phyloP scores from a whole-genome alignment of 2,888 invertebrate species.

The Conistra vaccinii region DNA sequence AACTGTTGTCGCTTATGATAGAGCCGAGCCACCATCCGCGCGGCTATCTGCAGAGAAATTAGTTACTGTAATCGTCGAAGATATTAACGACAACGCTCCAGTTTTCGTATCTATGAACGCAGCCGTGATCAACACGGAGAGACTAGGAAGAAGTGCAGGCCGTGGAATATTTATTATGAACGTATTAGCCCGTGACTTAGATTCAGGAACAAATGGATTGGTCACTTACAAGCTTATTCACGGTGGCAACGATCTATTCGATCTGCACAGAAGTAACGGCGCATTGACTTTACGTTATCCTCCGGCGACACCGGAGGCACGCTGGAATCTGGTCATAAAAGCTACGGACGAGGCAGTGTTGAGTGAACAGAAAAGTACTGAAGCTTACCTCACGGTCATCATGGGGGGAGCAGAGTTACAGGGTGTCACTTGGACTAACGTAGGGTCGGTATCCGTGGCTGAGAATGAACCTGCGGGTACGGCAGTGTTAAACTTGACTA shows the following conservation, averaged over 20 bases:
- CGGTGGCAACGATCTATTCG: slow-evolving; percentile 94
- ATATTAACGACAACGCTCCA: slow-evolving; percentile 98
- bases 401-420: slow-evolving; percentile 91
- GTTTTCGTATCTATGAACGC: slow-evolving; percentile 97
- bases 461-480: slow-evolving; percentile 97
- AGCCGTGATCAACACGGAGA: slow-evolving; percentile 93
- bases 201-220: slow-evolving; percentile 97
- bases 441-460: slow-evolving; percentile 94
- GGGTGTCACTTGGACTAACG: slow-evolving; percentile 92
- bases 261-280: slow-evolving; percentile 95
- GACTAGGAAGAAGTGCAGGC: slow-evolving; percentile 86
- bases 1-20: slow-evolving; percentile 97
- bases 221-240: slow-evolving; percentile 97
- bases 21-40: slow-evolving; percentile 93
- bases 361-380: slow-evolving; percentile 96
- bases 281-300: slow-evolving; percentile 92
- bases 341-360: slow-evolving; percentile 98
- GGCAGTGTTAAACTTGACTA: slow-evolving; percentile 95
- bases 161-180: slow-evolving; percentile 94
- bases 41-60: slow-evolving; percentile 97
- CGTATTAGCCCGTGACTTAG: slow-evolving; percentile 96
- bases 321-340: slow-evolving; percentile 95
- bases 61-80: slow-evolving; percentile 97
- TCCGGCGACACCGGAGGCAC: slow-evolving; percentile 92
- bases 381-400: slow-evolving; percentile 96